These are phyloP conservation scores for Catonia carolina DNA, from an alignment of 2,888 invertebrate genomes.

Conservation along the genomic window DNA sequence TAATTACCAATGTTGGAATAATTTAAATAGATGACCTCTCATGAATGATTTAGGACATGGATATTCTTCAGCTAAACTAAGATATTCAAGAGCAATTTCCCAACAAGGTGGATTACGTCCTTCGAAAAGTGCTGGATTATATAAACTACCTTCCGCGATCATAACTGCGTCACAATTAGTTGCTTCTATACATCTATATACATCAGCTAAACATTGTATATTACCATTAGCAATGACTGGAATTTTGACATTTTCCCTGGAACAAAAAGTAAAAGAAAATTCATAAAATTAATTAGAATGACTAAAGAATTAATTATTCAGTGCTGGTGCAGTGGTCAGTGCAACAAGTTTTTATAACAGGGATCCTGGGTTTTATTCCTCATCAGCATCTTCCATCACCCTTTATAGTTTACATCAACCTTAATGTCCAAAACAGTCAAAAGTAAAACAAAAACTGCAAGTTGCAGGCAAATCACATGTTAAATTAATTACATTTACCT, in stretches of 20 bases:
- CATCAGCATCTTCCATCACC: too few species aligned
- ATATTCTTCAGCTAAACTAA: slow-evolving; percentile 70
- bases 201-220: slow-evolving; percentile 84
- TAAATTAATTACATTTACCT: too few species aligned
- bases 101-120: slow-evolving; percentile 73
- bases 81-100: slow-evolving; percentile 83
- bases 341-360: too few species aligned
- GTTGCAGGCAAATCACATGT: too few species aligned
- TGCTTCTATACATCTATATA: slow-evolving; percentile 70
- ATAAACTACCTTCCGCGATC: slow-evolving; percentile 94
- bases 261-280: slow-evolving; percentile 36
- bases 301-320: too few species aligned
- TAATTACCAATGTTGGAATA: slow-evolving; percentile 87
- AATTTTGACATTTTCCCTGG: slow-evolving; percentile 73
- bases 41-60: slow-evolving; percentile 86
- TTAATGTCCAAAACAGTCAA: too few species aligned
- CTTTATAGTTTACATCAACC: too few species aligned
- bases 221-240: slow-evolving; percentile 98
- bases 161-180: slow-evolving; percentile 84
- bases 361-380: too few species aligned
- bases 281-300: too few species aligned
- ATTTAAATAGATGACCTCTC: slow-evolving; percentile 92
- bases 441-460: too few species aligned
- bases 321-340: too few species aligned
- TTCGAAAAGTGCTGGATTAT: slow-evolving; percentile 90